Evolutionary conservation across 2,888 invertebrate species (phyloP).

Genomic region (Tortrix viridana): DNA sequence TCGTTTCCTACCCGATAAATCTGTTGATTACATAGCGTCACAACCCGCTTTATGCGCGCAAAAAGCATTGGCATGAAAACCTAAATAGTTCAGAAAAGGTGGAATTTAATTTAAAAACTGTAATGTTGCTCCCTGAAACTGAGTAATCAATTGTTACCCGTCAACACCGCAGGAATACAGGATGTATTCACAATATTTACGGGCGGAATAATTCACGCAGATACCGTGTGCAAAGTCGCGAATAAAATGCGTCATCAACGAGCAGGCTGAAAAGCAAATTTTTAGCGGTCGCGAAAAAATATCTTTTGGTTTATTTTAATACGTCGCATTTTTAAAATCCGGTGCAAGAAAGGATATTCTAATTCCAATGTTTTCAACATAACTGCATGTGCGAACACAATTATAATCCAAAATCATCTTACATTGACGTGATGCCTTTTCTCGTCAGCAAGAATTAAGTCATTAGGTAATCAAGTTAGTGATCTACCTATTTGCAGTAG

Average conservation of each 20-base stretch:
- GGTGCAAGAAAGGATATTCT: background rate
- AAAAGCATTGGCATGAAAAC: background rate
- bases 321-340: background rate
- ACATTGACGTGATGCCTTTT: background rate
- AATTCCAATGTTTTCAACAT: background rate
- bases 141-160: conserved; percentile 36
- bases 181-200: conserved; percentile 38
- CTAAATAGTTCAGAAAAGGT: background rate
- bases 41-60: too few species aligned
- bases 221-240: conserved; percentile 36
- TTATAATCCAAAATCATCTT: background rate
- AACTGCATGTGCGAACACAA: background rate
- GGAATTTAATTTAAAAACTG: conserved; percentile 19
- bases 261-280: conserved; percentile 16
- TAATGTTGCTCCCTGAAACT: conserved; percentile 12
- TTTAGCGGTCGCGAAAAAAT: conserved; percentile 8
- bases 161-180: conserved; percentile 36
- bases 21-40: too few species aligned
- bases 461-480: background rate
- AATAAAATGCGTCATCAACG: conserved; percentile 31
- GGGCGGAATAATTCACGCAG: conserved; percentile 37
- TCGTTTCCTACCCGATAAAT: too few species aligned
- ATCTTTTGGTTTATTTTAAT: too few species aligned
- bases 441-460: background rate
- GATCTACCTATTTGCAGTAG: background rate